Evolutionary conservation across 2,113 vertebrate species (phyloP).

Genomic region (Gopherus flavomarginatus): DNA sequence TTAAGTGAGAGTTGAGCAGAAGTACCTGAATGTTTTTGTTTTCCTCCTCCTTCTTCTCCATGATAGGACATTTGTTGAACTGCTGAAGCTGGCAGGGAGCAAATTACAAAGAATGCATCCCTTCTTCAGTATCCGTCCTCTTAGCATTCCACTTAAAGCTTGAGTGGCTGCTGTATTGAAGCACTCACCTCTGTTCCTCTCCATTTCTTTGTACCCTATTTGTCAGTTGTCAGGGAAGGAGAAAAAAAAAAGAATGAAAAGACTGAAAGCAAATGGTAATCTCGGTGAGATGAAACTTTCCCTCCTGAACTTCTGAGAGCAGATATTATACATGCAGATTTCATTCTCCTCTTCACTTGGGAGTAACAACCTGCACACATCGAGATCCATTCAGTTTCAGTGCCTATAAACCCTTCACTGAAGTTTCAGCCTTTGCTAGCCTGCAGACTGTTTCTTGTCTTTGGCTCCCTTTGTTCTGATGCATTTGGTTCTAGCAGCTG

Average conservation of each 20-base stretch:
- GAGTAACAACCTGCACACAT: slow-evolving; percentile 32
- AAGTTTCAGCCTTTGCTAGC: slow-evolving; percentile 27
- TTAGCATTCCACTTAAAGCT: slow-evolving; percentile 70
- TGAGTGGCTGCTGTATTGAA: slow-evolving; percentile 66
- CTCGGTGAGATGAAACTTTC: slow-evolving; percentile 41
- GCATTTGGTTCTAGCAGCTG: background rate
- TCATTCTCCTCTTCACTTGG: slow-evolving; percentile 62
- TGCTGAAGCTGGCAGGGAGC: slow-evolving; percentile 46
- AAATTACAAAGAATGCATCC: slow-evolving; percentile 15
- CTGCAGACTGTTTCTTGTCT: slow-evolving; percentile 24
- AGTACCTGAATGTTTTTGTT: background rate
- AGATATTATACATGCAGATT: slow-evolving; percentile 75
- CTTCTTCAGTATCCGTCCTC: slow-evolving; percentile 9
- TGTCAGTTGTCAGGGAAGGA: slow-evolving; percentile 53
- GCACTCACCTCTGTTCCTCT: slow-evolving; percentile 57
- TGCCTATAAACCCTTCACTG: slow-evolving; percentile 14
- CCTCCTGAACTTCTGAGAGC: slow-evolving; percentile 49
- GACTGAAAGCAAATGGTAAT: slow-evolving; percentile 61
- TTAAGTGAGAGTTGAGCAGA: background rate
- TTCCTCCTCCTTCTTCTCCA: background rate
- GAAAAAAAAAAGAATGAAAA: slow-evolving; percentile 49
- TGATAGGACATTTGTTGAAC: slow-evolving; percentile 56
- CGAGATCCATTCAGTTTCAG: slow-evolving; percentile 8
- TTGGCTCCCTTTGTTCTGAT: slow-evolving; percentile 10
- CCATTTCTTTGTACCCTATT: slow-evolving; percentile 67